Evolutionary conservation across 2,797 vertebrate species (phyloP).

Genomic region (Brotogeris chrysoptera): DNA sequence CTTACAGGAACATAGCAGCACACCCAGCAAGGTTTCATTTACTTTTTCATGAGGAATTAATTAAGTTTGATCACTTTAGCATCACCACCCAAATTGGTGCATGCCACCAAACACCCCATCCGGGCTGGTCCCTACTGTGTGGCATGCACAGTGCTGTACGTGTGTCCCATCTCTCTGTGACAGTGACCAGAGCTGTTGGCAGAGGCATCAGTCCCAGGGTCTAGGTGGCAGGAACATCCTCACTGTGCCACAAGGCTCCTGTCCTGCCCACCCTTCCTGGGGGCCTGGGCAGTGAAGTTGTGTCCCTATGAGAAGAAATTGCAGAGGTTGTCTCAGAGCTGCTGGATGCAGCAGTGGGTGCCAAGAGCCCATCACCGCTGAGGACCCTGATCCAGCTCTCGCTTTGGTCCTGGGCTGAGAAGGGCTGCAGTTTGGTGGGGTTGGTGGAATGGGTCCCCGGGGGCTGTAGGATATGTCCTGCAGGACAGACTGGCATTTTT

Average conservation of each 20-base stretch:
- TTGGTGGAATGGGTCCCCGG: background rate
- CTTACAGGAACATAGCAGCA: background rate
- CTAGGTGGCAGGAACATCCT: background rate
- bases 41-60: background rate
- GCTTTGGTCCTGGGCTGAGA: background rate
- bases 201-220: background rate
- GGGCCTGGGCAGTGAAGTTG: background rate
- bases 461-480: background rate
- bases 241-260: background rate
- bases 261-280: background rate
- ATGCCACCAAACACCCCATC: background rate
- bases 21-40: background rate
- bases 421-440: background rate
- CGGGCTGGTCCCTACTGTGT: accelerated
- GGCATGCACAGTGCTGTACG: accelerated
- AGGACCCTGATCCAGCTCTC: background rate
- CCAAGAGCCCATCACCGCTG: background rate
- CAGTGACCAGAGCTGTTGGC: accelerated
- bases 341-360: background rate
- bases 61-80: background rate
- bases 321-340: background rate
- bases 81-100: background rate
- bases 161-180: accelerated
- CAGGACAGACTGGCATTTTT: background rate
- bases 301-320: background rate